Conservation (phyloP, 2,113 vertebrate species). For the Turnix velox region DNA sequence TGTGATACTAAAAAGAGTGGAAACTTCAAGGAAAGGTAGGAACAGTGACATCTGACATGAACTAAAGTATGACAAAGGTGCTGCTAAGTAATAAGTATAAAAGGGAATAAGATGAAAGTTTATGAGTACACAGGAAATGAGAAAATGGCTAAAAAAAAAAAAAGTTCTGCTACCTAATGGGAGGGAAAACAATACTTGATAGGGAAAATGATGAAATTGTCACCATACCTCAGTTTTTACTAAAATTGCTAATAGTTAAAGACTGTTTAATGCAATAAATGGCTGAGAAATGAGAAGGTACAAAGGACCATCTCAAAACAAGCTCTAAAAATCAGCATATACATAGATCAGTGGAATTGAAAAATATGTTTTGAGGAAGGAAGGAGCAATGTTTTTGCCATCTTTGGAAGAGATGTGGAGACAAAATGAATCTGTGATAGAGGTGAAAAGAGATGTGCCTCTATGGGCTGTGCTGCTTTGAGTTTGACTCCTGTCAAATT, state of each 20-base stretch:
- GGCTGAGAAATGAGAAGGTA: neutral
- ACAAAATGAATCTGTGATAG: neutral
- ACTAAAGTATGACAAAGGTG: neutral
- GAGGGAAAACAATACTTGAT: constrained; percentile 13
- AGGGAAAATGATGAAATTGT: neutral
- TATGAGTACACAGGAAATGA: neutral
- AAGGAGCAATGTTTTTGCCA: neutral
- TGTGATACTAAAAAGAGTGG: neutral
- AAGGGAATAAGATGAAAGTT: neutral
- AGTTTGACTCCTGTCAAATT: neutral
- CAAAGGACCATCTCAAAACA: neutral
- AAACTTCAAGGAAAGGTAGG: neutral
- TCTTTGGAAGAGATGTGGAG: neutral
- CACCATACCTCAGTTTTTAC: neutral
- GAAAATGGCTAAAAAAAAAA: neutral
- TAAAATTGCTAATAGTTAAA: constrained; percentile 15
- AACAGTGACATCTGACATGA: neutral
- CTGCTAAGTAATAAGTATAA: neutral
- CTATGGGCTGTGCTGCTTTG: neutral
- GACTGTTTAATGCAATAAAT: constrained; percentile 34
- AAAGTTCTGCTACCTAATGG: neutral
- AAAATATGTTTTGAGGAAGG: neutral
- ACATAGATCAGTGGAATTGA: neutral
- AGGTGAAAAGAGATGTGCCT: neutral
- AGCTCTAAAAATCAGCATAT: neutral